A percentile compares a stretch with the other conserved stretches of the same genome.
Conservation (phyloP, 2,113 vertebrate genomes). For the Grammomys surdaster region DNA sequence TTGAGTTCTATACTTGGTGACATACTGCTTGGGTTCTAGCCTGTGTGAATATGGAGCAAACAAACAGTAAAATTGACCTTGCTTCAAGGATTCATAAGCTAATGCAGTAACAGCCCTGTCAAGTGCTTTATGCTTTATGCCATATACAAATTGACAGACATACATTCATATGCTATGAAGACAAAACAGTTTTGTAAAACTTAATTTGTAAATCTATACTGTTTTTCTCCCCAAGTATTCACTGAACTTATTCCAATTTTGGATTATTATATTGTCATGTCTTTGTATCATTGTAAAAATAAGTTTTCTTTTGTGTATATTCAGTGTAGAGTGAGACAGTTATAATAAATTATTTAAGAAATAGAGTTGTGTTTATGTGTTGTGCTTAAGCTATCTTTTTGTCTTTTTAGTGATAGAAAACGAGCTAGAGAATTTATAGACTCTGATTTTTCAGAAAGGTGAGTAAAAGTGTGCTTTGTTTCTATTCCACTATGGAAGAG, state of each 20-base stretch:
- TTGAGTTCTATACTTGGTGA: neutral
- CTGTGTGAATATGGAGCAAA: neutral
- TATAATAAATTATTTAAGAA: constrained; percentile 44
- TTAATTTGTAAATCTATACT: neutral
- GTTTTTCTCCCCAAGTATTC: neutral
- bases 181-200: neutral
- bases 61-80: neutral
- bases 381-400: constrained; percentile 76
- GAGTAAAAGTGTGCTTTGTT: constrained; percentile 75
- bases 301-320: constrained; percentile 38
- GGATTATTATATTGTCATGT: neutral
- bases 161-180: neutral
- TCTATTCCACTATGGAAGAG: neutral
- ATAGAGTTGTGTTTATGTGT: constrained; percentile 59
- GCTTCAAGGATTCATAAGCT: neutral
- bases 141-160: neutral
- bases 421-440: constrained; percentile 91
- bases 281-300: constrained; percentile 28
- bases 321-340: constrained; percentile 41
- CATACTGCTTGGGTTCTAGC: neutral
- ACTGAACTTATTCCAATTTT: neutral
- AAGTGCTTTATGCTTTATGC: neutral
- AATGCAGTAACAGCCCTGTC: constrained; percentile 16
- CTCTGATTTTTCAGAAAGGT: constrained; percentile 93
- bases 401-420: constrained; percentile 90